Conservation (phyloP, 2,797 vertebrate species). For the Pampus argenteus region DNA sequence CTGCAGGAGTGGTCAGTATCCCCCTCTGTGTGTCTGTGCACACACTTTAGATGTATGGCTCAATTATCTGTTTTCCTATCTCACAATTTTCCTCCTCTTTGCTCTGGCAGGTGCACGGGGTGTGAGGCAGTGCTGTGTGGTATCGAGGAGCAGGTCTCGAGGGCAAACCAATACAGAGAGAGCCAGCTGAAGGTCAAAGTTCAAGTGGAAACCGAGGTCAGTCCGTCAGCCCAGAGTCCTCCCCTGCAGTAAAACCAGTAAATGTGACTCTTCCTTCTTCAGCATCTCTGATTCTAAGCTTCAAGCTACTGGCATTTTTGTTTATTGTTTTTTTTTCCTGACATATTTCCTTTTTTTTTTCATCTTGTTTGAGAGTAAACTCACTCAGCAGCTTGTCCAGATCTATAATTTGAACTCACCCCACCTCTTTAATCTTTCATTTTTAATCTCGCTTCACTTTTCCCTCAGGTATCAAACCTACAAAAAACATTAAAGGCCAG, state of each 20-base stretch:
- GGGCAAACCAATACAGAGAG: conserved; percentile 96
- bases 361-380: conserved; percentile 15
- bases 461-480: conserved; percentile 92
- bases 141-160: conserved; percentile 95
- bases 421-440: not conserved
- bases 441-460: conserved; percentile 14
- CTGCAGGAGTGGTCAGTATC: conserved; percentile 95
- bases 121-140: conserved; percentile 95
- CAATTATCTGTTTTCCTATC: conserved; percentile 28
- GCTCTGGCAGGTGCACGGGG: conserved; percentile 90
- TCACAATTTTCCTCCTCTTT: not conserved
- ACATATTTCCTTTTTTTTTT: conserved; percentile 18
- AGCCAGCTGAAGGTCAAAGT: conserved; percentile 96
- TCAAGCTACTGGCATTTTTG: conserved; percentile 56
- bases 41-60: conserved; percentile 28
- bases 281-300: conserved; percentile 27
- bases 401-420: not conserved
- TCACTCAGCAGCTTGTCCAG: not conserved
- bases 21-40: not conserved
- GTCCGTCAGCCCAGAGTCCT: conserved; percentile 48
- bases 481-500: conserved; percentile 98
- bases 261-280: conserved; percentile 46
- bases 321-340: conserved; percentile 55
- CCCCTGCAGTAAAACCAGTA: conserved; percentile 22
- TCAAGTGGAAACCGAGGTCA: conserved; percentile 97